A percentile compares a stretch with the other conserved stretches of the same genome.
Conservation (phyloP, 2,888 invertebrate genomes). For the Mystacides longicornis region DNA sequence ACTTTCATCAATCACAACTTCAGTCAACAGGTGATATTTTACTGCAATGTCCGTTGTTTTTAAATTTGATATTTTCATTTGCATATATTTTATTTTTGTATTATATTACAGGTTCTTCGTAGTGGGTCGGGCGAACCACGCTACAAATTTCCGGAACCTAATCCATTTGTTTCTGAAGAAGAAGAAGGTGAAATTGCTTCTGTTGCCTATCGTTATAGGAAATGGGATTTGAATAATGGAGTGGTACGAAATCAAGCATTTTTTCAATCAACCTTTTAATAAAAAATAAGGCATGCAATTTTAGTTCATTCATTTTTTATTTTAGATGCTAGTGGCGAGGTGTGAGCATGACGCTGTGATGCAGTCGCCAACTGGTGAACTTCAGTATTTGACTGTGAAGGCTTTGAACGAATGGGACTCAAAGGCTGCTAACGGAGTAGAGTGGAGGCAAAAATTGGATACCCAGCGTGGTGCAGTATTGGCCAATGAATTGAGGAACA, state of each 20-base stretch:
- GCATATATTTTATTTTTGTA: constrained; percentile 5
- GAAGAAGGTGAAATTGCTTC: constrained; percentile 91
- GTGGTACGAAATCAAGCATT: constrained; percentile 56
- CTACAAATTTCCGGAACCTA: constrained; percentile 81
- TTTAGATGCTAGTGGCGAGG: constrained; percentile 72
- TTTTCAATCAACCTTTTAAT: neutral
- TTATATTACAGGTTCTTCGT: constrained; percentile 49
- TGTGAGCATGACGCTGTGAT: constrained; percentile 97
- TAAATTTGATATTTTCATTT: neutral
- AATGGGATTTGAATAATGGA: constrained; percentile 93
- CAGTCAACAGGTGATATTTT: constrained; percentile 77
- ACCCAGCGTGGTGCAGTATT: constrained; percentile 96
- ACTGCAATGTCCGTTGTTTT: neutral
- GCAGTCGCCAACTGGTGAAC: constrained; percentile 78
- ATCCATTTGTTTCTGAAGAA: constrained; percentile 90
- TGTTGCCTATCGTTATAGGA: constrained; percentile 93
- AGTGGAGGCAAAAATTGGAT: constrained; percentile 97
- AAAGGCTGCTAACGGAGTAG: constrained; percentile 89
- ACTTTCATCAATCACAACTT: constrained; percentile 99
- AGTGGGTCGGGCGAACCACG: constrained; percentile 67
- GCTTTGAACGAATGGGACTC: constrained; percentile 99
- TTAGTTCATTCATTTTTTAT: neutral
- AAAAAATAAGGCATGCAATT: neutral
- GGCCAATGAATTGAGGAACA: constrained; percentile 96
- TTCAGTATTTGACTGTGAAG: constrained; percentile 91